A percentile compares a stretch with the other conserved stretches of the same genome.
Conservation (phyloP, 1,140 invertebrate species). For the Aphelenchoides besseyi region DNA sequence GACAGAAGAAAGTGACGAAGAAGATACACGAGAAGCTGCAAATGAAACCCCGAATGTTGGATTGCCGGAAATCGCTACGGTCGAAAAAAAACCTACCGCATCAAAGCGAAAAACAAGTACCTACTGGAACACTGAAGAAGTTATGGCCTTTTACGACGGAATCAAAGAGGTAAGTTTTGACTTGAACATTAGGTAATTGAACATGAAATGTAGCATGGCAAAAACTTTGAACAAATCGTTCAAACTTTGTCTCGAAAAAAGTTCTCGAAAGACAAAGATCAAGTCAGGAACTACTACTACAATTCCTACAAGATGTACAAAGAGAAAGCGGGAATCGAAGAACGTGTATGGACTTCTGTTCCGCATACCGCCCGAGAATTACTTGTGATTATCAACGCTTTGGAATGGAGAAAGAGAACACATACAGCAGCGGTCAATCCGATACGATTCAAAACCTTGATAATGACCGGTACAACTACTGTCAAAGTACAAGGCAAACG, state of each 20-base stretch:
- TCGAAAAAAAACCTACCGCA: not conserved
- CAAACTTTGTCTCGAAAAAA: not conserved
- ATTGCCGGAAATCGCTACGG: not conserved
- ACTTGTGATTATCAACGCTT: conserved; percentile 9
- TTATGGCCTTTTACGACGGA: conserved; percentile 6
- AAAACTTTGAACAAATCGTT: conserved; percentile 21
- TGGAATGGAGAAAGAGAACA: conserved; percentile 18
- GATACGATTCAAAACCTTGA: not conserved
- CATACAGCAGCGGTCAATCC: not conserved
- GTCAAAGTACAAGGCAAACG: conserved; percentile 6
- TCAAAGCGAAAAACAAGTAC: not conserved
- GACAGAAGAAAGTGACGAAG: not conserved
- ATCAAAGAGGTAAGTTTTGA: conserved; percentile 3
- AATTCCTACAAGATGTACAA: conserved; percentile 19
- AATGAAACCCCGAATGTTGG: not conserved
- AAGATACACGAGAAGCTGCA: not conserved
- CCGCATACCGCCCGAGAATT: conserved; percentile 10
- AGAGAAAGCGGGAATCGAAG: conserved; percentile 3
- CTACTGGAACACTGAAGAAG: conserved; percentile 7
- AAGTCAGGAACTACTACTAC: conserved; percentile 18
- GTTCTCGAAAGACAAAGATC: conserved; percentile 14
- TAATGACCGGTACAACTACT: conserved; percentile 2
- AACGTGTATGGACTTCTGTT: conserved; percentile 7
- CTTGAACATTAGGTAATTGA: not conserved
- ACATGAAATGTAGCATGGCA: conserved; percentile 1